Evolutionary conservation across 2,888 invertebrate species (phyloP), one percentile per base, ranked within the genome.

Genomic region (Drosophila nr. perissopoda): DNA sequence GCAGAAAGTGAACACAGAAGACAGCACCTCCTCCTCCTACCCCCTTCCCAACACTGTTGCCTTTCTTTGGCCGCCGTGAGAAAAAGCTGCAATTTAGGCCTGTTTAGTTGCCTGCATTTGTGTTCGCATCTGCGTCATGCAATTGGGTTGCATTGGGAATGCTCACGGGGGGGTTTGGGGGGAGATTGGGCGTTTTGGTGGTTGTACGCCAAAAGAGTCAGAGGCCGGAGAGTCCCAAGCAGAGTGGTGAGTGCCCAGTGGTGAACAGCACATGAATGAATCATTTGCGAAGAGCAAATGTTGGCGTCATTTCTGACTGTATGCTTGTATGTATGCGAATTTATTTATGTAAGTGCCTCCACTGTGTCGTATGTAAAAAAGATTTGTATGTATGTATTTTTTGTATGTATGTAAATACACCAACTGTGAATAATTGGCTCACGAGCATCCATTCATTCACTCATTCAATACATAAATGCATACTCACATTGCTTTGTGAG

Each of bases 101-200:
- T 56, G 40, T 34, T 49, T 59, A 58, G 18, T n/a, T 40, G 56
- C 36, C 40, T 40, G 62, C 66, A 57, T 64, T 81, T 71, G 82
- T 72, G 66, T 60, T 76, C 64, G 79, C 88, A 84, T 82, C 88
- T 84, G 90, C 90, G 84, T 89, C 88, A 89, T 87, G 84, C 88
- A 87, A 74, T 81, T 69, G 64, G 64, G 67, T 40, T 83, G 87
- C 83, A 83, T 57, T 73, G 83, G 67, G 68, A 54, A 68, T 70
- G 56, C 52, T 64, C 51, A 16, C 4, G 25, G 16, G 16, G 29
- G 59, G 27, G n/a, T 56, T 56, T 58, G 59, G 49, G 51, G 52
- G 18, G 57, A 31, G 38, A 6, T 3, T 45, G n/a, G 62, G 45
- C 59, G 38, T 57, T 56, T 25, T 29, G 54, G 25, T 66, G 59